Evolutionary conservation across 1,140 invertebrate species (phyloP).

Genomic region (Halictus rubicundus): DNA sequence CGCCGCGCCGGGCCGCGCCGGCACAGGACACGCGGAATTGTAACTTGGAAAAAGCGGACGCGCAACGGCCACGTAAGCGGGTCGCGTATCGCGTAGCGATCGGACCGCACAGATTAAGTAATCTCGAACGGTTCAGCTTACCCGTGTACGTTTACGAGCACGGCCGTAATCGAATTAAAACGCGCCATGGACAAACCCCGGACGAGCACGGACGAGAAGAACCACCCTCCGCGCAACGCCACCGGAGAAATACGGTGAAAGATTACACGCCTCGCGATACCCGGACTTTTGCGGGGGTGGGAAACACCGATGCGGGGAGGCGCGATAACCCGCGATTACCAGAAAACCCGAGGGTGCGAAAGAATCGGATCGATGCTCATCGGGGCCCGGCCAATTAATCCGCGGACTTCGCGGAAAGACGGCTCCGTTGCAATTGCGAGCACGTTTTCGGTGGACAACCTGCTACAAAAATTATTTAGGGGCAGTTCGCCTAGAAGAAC

Average conservation of each 20-base stretch:
- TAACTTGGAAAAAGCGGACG: neutral
- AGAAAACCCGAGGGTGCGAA: conserved; percentile 32
- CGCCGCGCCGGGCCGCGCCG: too few species aligned
- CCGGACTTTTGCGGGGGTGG: conserved; percentile 7
- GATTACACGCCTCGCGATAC: conserved; percentile 41
- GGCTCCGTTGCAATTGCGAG: conserved; percentile 1
- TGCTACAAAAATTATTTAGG: too few species aligned
- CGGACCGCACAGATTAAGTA: conserved; percentile 41
- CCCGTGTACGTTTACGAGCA: conserved; percentile 38
- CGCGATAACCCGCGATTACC: conserved; percentile 58
- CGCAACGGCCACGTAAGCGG: conserved; percentile 20
- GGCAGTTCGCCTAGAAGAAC: too few species aligned
- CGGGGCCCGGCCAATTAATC: conserved; percentile 54
- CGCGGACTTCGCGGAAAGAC: conserved; percentile 25
- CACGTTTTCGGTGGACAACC: too few species aligned
- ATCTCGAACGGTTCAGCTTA: conserved; percentile 42
- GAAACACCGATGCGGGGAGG: conserved; percentile 27
- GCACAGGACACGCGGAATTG: neutral
- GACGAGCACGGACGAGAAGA: neutral
- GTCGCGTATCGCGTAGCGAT: conserved; percentile 37
- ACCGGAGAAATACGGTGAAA: conserved; percentile 24
- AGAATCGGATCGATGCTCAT: conserved; percentile 50
- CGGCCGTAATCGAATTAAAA: conserved; percentile 36
- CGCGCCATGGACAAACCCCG: neutral
- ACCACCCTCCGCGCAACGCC: too few species aligned